Evolutionary conservation across 2,888 invertebrate genomes (phyloP), one percentile per base, ranked within the genome.

Genomic region (Bruchidius siliquastri): DNA sequence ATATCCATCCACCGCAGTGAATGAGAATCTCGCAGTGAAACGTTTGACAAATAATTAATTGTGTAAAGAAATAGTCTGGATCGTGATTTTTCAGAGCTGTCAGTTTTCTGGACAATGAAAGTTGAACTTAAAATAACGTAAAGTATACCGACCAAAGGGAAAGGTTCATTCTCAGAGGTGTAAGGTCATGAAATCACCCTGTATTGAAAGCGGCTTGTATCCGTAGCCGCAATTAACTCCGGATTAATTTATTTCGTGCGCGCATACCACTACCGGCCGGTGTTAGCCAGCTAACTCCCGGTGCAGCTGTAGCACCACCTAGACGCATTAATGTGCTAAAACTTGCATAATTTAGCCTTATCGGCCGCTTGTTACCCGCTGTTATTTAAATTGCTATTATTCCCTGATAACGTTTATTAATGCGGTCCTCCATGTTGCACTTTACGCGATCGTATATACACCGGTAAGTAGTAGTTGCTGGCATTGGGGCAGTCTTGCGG

Each of bases 341-440:
- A 72, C 73, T 74, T 76, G 70, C 76, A 76, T 72, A 74, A 74
- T 73, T 74, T 30, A 74, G 49, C 66, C 74, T 76, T 76, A 74
- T 74, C 74, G 30, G 26, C 20, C 21, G 69, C 26, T 70, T 71
- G 68, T 73, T 73, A 71, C 66, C 71, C 21, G 72, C 71, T 67
- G 66, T 67, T 71, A 72, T 72, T 74, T 67, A 72, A 75, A 73
- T 75, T 71, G 72, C 72, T 68, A 69, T 75, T 71, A 72, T 71
- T 49, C 66, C 26, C 70, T 18, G 70, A 73, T 72, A 71, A 71
- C 26, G 71, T 71, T 30, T 30, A 71, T 71, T 71, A 71, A 71
- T 71, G 71, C 49, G 69, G 26, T 69, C 69, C 49, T 72, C 72
- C 72, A 70, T 22, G 71, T 49, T 49, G 49, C 49, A 13, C 49